Evolutionary conservation across 2,888 invertebrate species (phyloP).

Genomic region (Linyphia triangularis): DNA sequence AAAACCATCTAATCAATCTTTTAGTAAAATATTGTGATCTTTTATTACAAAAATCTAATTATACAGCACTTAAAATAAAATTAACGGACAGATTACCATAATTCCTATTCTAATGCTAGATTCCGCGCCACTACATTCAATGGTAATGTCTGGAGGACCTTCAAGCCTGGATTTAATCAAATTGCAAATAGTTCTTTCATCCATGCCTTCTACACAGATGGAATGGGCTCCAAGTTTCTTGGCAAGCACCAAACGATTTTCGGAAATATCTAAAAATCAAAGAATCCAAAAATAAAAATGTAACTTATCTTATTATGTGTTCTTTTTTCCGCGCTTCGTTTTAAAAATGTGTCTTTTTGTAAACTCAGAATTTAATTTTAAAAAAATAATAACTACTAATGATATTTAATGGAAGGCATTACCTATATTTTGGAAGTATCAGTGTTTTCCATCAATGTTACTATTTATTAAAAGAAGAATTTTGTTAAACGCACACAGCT

Average conservation of each 20-base stretch:
- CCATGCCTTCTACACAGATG: slow-evolving; percentile 77
- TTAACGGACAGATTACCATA: slow-evolving; percentile 82
- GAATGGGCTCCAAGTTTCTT: slow-evolving; percentile 80
- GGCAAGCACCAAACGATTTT: slow-evolving; percentile 79
- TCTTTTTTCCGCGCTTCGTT: neutral
- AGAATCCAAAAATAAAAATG: neutral
- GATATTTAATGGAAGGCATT: no score
- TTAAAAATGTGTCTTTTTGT: no score
- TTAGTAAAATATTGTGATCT: no score
- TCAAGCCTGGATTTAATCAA: slow-evolving; percentile 82
- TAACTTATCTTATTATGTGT: neutral
- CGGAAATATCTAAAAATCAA: slow-evolving; percentile 78
- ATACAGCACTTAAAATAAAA: neutral
- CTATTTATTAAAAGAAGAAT: no score
- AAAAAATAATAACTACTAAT: no score
- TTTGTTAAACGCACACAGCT: no score
- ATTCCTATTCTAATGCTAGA: slow-evolving; percentile 88
- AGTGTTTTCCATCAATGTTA: no score
- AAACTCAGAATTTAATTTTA: no score
- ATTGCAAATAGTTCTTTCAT: neutral
- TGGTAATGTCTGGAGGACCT: slow-evolving; percentile 85
- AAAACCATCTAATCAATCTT: no score
- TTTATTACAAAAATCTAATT: no score
- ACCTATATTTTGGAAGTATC: no score
- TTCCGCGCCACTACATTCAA: slow-evolving; percentile 94